phyloP scores from a whole-genome alignment of 2,113 vertebrate genomes.

The Ovis aries region ARS-UI_Ramb_v3.0 NC_056066.1:7298001-7298500 shows the following conservation, averaged over 20 bases:
- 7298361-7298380: conserved; percentile 19
- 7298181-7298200: neutral
- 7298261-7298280: neutral
- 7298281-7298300: neutral
- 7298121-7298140: neutral
- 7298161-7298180: neutral
- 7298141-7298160: neutral
- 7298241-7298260: neutral
- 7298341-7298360: neutral
- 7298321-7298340: neutral
- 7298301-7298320: neutral
- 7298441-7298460: conserved; percentile 1
- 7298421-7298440: neutral
- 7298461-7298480: neutral
- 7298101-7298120: neutral
- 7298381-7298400: conserved; percentile 13
- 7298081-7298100: conserved; percentile 9
- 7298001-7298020: neutral
- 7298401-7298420: neutral
- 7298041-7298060: neutral
- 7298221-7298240: neutral
- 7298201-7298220: neutral
- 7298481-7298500: neutral
- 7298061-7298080: neutral
- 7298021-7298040: neutral